phyloP scores from a whole-genome alignment of 92 coral and sea anemone species.

The Actinostola sp. region DNA sequence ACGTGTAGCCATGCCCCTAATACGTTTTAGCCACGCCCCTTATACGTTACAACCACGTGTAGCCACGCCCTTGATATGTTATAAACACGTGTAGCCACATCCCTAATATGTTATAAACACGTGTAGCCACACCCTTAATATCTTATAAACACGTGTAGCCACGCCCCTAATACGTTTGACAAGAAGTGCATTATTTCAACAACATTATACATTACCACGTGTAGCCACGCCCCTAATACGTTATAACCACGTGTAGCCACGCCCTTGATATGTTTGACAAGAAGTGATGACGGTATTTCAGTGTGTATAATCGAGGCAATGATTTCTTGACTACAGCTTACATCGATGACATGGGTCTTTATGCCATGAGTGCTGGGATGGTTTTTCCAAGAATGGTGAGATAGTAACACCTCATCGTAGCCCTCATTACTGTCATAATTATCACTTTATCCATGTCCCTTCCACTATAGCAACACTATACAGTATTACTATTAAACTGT shows the following conservation, averaged over 20 bases:
- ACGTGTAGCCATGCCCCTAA: background rate
- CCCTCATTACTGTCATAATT: background rate
- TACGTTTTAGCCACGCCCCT: background rate
- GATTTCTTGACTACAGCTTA: background rate
- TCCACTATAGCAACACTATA: too few relatives aligned
- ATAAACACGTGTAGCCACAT: background rate
- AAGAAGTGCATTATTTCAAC: too few relatives aligned
- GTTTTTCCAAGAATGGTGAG: slow-evolving; percentile 94
- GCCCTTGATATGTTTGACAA: background rate
- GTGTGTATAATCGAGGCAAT: background rate
- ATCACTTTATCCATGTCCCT: too few relatives aligned
- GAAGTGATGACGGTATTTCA: too few relatives aligned
- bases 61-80: too few relatives aligned
- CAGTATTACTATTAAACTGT: too few relatives aligned
- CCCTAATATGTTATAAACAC: background rate
- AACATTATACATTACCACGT: background rate
- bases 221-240: background rate
- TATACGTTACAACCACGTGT: background rate
- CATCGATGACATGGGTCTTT: slow-evolving; percentile 87
- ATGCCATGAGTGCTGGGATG: slow-evolving; percentile 91
- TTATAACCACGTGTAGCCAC: background rate
- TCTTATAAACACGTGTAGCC: background rate
- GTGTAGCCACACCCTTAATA: background rate
- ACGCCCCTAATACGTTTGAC: background rate
- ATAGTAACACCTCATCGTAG: background rate